Evolutionary conservation across 2,888 invertebrate genomes (phyloP).

Genomic region (Corythucha ciliata): DNA sequence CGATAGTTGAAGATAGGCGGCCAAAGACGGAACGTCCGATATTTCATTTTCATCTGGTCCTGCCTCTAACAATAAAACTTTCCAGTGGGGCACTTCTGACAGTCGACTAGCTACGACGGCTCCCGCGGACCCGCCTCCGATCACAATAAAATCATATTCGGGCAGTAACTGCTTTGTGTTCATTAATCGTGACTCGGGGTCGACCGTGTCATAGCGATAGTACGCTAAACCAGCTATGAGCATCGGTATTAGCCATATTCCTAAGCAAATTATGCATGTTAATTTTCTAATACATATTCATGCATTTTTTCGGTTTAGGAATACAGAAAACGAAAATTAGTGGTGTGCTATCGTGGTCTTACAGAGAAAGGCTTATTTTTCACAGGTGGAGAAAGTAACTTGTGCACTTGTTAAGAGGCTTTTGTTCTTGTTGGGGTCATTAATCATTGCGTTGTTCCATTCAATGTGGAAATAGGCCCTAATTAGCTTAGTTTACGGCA

Average conservation of each 20-base stretch:
- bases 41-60: constrained; percentile 83
- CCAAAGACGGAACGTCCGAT: constrained; percentile 75
- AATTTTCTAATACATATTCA: too few relatives aligned
- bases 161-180: constrained; percentile 55
- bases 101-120: constrained; percentile 77
- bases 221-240: constrained; percentile 71
- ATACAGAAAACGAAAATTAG: too few relatives aligned
- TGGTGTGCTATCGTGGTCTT: too few relatives aligned
- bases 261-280: constrained; percentile 36
- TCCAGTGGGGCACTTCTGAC: constrained; percentile 64
- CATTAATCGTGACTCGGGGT: constrained; percentile 67
- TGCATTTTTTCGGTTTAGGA: too few relatives aligned
- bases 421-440: too few relatives aligned
- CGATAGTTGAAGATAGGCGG: constrained; percentile 75
- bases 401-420: too few relatives aligned
- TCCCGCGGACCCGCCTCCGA: constrained; percentile 83
- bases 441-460: too few relatives aligned
- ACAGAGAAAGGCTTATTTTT: too few relatives aligned
- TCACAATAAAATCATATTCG: constrained; percentile 77
- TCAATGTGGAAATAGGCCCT: too few relatives aligned
- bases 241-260: constrained; percentile 75
- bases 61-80: constrained; percentile 68
- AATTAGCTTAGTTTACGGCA: too few relatives aligned
- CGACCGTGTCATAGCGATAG: constrained; percentile 67
- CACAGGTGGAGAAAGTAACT: background rate